These are phyloP conservation scores for Ips nitidus DNA, from an alignment of 1,140 invertebrate genomes.

Conservation along the genomic window DNA sequence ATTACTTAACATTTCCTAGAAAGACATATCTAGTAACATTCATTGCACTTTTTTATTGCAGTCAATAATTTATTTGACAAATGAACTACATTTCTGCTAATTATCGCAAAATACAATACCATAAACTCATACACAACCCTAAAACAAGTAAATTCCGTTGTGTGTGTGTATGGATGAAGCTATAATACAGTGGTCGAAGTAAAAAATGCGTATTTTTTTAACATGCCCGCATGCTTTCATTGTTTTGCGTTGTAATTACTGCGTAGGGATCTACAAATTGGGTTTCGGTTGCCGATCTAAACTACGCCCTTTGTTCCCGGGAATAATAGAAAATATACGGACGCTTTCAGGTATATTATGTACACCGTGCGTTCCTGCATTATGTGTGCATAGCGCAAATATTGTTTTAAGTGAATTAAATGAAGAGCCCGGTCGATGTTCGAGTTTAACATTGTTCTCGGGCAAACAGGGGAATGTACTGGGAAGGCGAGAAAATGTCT, in stretches of 20 bases:
- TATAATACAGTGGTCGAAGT: constrained; percentile 1
- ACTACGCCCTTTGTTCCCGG: constrained; percentile 18
- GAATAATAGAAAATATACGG: constrained; percentile 20
- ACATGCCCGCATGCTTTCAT: constrained; percentile 21
- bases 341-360: constrained; percentile 20
- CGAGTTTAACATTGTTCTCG: constrained; percentile 1
- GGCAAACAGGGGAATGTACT: background rate
- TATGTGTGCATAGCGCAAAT: constrained; percentile 15
- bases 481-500: too few relatives aligned
- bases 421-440: background rate
- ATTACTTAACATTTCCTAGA: too few relatives aligned
- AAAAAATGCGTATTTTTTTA: constrained; percentile 22
- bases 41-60: too few relatives aligned
- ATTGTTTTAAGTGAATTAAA: constrained; percentile 20
- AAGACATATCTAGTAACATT: too few relatives aligned
- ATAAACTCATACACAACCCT: background rate
- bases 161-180: background rate
- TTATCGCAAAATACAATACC: too few relatives aligned
- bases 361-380: constrained; percentile 11
- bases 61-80: too few relatives aligned
- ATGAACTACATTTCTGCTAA: too few relatives aligned
- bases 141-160: background rate
- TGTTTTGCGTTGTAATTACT: constrained; percentile 20
- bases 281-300: constrained; percentile 20
- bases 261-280: constrained; percentile 23